Evolutionary conservation across 1,140 invertebrate genomes (phyloP).

Genomic region (Drosophila tsacasi): DNA sequence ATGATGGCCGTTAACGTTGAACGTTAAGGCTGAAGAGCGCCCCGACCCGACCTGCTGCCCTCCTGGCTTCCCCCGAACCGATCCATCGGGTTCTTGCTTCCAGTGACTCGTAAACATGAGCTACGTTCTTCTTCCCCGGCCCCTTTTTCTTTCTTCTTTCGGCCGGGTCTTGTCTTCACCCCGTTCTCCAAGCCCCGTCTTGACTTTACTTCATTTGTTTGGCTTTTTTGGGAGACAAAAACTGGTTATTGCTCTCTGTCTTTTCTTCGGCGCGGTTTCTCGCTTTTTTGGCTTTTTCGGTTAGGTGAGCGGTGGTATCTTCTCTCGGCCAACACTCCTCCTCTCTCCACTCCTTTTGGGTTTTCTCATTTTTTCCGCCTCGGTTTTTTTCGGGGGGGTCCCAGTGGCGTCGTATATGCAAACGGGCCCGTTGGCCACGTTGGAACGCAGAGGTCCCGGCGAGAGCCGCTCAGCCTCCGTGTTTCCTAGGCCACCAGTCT

Average conservation of each 20-base stretch:
- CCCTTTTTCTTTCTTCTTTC: constrained; percentile 52
- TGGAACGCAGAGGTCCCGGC: constrained; percentile 48
- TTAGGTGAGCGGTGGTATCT: constrained; percentile 57
- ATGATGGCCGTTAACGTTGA: constrained; percentile 82
- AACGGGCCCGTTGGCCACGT: constrained; percentile 68
- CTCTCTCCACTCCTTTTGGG: neutral
- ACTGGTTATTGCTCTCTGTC: constrained; percentile 81
- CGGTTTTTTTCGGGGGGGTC: constrained; percentile 25
- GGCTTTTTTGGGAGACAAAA: constrained; percentile 83
- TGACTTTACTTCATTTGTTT: constrained; percentile 81
- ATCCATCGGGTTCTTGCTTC: constrained; percentile 13
- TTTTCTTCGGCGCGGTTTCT: constrained; percentile 47
- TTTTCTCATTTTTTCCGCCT: constrained; percentile 24
- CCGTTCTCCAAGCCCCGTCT: constrained; percentile 23
- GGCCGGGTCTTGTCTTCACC: constrained; percentile 32
- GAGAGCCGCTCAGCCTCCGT: constrained; percentile 23
- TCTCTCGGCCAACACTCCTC: constrained; percentile 2
- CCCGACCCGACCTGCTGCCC: constrained; percentile 69
- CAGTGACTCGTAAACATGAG: constrained; percentile 75
- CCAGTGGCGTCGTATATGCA: constrained; percentile 69
- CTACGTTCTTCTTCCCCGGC: constrained; percentile 67
- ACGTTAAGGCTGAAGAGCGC: constrained; percentile 70
- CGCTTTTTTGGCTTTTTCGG: constrained; percentile 32
- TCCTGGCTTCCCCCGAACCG: constrained; percentile 18
- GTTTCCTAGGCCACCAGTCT: constrained; percentile 23